Conservation (phyloP, 2,113 vertebrate genomes). For the Gymnorhina tibicen region DNA sequence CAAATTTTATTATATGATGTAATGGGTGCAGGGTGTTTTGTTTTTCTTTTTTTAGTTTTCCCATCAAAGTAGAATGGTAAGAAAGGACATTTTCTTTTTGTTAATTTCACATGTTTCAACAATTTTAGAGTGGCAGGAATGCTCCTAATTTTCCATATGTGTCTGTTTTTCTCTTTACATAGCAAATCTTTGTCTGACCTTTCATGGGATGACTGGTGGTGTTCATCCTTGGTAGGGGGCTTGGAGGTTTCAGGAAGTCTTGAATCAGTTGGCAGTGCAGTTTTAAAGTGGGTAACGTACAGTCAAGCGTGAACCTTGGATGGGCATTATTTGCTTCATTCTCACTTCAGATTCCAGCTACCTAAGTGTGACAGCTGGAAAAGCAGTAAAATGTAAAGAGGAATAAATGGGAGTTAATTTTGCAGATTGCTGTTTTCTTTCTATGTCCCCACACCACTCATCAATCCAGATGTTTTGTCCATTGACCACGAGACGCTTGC, state of each 20-base stretch:
- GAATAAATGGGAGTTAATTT: neutral
- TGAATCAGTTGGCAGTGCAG: neutral
- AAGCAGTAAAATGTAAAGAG: neutral
- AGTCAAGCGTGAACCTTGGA: neutral
- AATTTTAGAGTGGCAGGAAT: neutral
- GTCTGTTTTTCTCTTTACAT: neutral
- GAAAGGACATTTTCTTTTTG: neutral
- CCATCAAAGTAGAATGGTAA: neutral
- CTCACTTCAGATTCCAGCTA: neutral
- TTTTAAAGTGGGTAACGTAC: neutral
- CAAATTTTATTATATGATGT: neutral
- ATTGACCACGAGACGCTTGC: fast-evolving
- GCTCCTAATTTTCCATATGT: neutral
- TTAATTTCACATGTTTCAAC: neutral
- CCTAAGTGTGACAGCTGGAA: neutral
- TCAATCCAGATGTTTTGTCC: neutral
- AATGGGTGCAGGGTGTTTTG: neutral
- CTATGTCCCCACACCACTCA: neutral
- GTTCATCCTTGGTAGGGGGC: neutral
- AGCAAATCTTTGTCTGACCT: neutral
- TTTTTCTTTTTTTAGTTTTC: neutral
- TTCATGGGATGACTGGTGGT: neutral
- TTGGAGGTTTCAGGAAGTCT: neutral
- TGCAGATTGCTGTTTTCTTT: neutral
- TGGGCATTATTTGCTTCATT: neutral